Evolutionary conservation across 2,888 invertebrate genomes (phyloP).

Genomic region (Cancer borealis): DNA sequence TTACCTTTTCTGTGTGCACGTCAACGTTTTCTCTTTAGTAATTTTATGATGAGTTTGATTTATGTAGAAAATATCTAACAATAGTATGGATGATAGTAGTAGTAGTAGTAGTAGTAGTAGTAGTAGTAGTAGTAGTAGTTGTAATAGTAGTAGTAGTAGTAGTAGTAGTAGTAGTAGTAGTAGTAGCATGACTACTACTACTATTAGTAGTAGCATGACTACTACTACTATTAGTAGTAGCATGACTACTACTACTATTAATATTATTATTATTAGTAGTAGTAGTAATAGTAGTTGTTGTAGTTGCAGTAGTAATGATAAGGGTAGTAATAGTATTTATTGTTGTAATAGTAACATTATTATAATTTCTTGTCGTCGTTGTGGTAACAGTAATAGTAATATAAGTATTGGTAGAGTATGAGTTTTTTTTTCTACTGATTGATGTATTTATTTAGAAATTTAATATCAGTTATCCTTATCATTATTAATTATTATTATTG

Average conservation of each 20-base stretch:
- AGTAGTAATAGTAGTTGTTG: background rate
- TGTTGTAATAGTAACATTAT: background rate
- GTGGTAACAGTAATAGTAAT: background rate
- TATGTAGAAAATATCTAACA: background rate
- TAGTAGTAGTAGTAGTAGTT: background rate
- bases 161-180: slow-evolving; percentile 13
- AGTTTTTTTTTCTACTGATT: no score
- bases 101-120: background rate
- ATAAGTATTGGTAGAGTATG: no score
- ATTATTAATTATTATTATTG: no score
- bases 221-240: background rate
- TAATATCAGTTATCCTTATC: no score
- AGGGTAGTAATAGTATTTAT: no score
- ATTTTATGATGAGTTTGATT: background rate
- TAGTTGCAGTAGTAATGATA: background rate
- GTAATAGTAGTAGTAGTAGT: background rate
- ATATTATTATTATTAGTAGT: background rate
- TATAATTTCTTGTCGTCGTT: no score
- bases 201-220: background rate
- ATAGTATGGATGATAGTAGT: background rate
- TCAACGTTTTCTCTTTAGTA: background rate
- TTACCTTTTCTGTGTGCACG: background rate
- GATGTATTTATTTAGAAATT: no score
- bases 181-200: background rate
- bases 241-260: background rate